Evolutionary conservation across 2,888 invertebrate genomes (phyloP).

Genomic region (Microplitis manilae): DNA sequence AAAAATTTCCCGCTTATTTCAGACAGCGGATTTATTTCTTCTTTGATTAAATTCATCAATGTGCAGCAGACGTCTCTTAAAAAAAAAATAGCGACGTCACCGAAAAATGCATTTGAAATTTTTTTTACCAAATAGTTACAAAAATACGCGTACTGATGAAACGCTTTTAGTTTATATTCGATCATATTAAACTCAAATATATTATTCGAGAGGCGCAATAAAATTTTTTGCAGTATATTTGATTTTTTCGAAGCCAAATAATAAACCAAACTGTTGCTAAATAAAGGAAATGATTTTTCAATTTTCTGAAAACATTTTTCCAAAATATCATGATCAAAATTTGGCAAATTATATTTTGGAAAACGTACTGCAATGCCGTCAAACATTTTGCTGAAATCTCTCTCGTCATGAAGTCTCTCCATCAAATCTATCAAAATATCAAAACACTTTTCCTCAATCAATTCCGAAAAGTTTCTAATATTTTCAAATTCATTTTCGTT

Average conservation of each 20-base stretch:
- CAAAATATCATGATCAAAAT: constrained; percentile 71
- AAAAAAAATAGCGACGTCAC: constrained; percentile 74
- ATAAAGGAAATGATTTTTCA: constrained; percentile 69
- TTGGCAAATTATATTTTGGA: constrained; percentile 68
- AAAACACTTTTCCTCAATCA: constrained; percentile 64
- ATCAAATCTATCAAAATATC: constrained; percentile 62
- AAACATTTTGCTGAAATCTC: constrained; percentile 71
- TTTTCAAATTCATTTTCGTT: constrained; percentile 58
- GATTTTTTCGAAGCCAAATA: constrained; percentile 68
- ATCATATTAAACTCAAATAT: constrained; percentile 72
- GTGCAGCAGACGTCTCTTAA: constrained; percentile 75
- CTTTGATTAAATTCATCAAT: constrained; percentile 73
- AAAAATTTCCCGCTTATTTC: constrained; percentile 69
- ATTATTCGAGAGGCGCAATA: constrained; percentile 73
- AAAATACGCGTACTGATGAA: constrained; percentile 76
- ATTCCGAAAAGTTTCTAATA: constrained; percentile 56
- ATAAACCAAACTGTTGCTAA: constrained; percentile 67
- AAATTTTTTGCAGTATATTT: constrained; percentile 73
- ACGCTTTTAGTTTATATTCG: constrained; percentile 74
- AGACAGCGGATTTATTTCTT: constrained; percentile 61
- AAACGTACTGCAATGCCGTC: constrained; percentile 65
- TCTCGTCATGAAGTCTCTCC: constrained; percentile 67
- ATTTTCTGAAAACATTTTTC: constrained; percentile 72
- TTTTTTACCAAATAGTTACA: constrained; percentile 70
- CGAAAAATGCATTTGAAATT: constrained; percentile 63